phyloP scores from a whole-genome alignment of 2,888 invertebrate genomes.

The Linnaemya tessellans region DNA sequence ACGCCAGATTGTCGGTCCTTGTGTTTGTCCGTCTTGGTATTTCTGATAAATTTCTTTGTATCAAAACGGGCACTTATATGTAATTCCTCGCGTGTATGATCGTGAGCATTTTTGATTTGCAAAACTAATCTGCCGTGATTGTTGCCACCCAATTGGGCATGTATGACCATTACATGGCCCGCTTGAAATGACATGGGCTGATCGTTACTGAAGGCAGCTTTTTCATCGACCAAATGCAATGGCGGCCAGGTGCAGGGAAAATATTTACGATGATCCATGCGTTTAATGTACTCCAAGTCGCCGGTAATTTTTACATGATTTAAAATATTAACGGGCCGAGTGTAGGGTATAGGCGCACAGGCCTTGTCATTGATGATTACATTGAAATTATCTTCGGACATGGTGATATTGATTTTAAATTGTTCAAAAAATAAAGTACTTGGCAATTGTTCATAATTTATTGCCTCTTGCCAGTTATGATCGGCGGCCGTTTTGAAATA shows the following conservation, averaged over 20 bases:
- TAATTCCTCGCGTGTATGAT: conserved; percentile 24
- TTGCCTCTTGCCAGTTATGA: conserved; percentile 28
- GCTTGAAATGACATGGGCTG: conserved; percentile 47
- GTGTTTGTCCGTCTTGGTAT: conserved; percentile 27
- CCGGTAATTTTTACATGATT: conserved; percentile 38
- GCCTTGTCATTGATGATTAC: conserved; percentile 16
- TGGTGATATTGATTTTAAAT: conserved; percentile 41
- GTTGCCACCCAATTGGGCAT: conserved; percentile 32
- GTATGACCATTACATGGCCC: conserved; percentile 38
- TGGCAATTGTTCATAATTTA: neutral
- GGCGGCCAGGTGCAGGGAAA: conserved; percentile 48
- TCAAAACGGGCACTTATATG: conserved; percentile 50
- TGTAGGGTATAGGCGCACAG: conserved; percentile 5
- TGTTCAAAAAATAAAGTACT: neutral
- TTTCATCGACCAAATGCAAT: conserved; percentile 25
- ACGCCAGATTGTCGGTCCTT: neutral
- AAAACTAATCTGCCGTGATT: conserved; percentile 27
- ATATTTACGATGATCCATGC: conserved; percentile 60
- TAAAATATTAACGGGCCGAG: neutral
- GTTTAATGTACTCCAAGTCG: conserved; percentile 39
- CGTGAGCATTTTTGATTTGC: conserved; percentile 40
- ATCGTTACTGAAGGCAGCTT: conserved; percentile 49
- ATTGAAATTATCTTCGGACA: conserved; percentile 46
- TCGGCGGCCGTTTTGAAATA: conserved; percentile 20
- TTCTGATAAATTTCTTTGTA: conserved; percentile 14